Conservation (phyloP, 1,140 invertebrate genomes). For the Procambarus clarkii region DNA sequence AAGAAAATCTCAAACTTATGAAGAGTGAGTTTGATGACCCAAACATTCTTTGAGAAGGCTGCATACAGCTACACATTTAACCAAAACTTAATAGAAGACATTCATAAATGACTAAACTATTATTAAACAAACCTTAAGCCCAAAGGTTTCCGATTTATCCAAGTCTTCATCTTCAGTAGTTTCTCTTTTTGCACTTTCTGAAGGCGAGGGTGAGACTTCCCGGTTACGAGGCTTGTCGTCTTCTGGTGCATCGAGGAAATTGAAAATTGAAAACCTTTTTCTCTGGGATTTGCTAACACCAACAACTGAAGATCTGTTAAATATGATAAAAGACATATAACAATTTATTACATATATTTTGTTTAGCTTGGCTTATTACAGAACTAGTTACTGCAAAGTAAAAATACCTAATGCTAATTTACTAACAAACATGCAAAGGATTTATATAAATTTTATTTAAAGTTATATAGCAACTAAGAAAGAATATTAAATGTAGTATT, state of each 20-base stretch:
- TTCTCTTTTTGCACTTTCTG: background rate
- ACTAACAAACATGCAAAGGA: too few species aligned
- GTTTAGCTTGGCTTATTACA: too few species aligned
- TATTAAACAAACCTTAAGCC: constrained; percentile 74
- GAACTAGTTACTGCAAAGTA: too few species aligned
- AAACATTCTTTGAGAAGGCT: too few species aligned
- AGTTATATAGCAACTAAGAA: too few species aligned
- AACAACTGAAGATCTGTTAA: constrained; percentile 71
- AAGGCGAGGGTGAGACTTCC: background rate
- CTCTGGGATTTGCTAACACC: constrained; percentile 77
- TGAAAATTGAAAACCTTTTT: constrained; percentile 86
- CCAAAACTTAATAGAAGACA: background rate
- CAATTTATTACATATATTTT: background rate
- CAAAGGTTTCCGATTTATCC: constrained; percentile 66
- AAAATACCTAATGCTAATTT: too few species aligned
- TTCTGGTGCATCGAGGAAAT: constrained; percentile 80
- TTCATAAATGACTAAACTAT: background rate
- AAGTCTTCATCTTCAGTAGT: background rate
- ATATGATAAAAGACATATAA: background rate
- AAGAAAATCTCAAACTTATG: too few species aligned
- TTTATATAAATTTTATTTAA: too few species aligned
- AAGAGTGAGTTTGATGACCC: too few species aligned
- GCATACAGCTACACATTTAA: too few species aligned
- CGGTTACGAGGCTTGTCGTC: constrained; percentile 26
- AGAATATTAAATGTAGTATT: too few species aligned